These are phyloP conservation scores for Lutjanus argentimaculatus DNA, from an alignment of 2,797 vertebrate genomes.

Conservation along the genomic window DNA sequence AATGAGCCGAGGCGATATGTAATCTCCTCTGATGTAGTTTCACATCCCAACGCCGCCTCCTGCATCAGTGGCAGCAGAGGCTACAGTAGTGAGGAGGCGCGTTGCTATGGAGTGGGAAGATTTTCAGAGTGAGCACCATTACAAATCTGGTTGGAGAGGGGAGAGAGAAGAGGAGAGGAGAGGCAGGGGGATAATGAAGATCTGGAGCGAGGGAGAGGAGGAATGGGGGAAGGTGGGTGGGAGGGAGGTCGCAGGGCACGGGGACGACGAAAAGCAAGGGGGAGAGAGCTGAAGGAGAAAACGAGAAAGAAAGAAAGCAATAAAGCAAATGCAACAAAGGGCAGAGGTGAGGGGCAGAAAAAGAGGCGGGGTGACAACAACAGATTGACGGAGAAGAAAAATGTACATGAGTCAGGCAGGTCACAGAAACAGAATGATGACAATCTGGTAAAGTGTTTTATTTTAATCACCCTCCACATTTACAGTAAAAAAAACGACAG, in stretches of 20 bases:
- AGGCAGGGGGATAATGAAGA: conserved; percentile 41
- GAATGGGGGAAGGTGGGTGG: neutral
- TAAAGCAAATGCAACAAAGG: conserved; percentile 69
- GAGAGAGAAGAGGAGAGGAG: neutral
- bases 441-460: conserved; percentile 64
- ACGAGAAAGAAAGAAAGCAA: conserved; percentile 57
- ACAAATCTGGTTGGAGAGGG: conserved; percentile 64
- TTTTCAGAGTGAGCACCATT: conserved; percentile 71
- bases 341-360: conserved; percentile 55
- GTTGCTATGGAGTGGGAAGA: conserved; percentile 87
- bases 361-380: neutral
- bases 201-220: conserved; percentile 11
- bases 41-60: conserved; percentile 61
- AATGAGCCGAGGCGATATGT: conserved; percentile 61
- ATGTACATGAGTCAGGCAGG: conserved; percentile 48
- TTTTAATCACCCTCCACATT: conserved; percentile 29
- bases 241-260: conserved; percentile 32
- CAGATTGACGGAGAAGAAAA: conserved; percentile 28
- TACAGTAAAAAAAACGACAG: neutral
- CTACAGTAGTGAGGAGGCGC: conserved; percentile 76
- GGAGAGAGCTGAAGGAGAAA: conserved; percentile 33
- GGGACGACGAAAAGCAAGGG: conserved; percentile 15
- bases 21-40: conserved; percentile 74
- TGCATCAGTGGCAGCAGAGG: conserved; percentile 58
- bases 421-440: conserved; percentile 35